Percentiles rank a stretch among this genome's conserved stretches.
These are phyloP conservation scores for Aradophagus sp. DNA, from an alignment of 1,140 invertebrate species.

Conservation along the genomic window DNA sequence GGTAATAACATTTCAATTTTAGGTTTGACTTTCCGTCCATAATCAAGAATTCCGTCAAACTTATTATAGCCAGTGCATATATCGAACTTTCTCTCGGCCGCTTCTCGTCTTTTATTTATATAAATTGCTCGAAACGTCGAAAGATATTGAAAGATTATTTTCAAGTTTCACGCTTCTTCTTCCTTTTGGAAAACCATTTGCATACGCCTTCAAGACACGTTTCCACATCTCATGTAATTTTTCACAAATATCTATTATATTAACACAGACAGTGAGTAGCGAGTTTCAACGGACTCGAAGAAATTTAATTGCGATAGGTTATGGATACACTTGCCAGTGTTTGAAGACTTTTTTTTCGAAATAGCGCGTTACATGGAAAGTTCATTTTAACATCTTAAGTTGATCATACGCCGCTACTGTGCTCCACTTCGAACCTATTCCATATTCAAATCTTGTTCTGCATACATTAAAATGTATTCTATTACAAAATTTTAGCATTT, in stretches of 20 bases:
- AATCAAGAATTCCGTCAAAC: slow-evolving; percentile 17
- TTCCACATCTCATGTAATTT: neutral
- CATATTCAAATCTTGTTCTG: slow-evolving; percentile 47
- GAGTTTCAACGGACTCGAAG: neutral
- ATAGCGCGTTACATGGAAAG: slow-evolving; percentile 29
- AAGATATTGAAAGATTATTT: slow-evolving; percentile 15
- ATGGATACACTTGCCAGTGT: slow-evolving; percentile 10
- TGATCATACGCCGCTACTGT: slow-evolving; percentile 32
- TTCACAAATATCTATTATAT: slow-evolving; percentile 1
- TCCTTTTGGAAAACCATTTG: slow-evolving; percentile 2
- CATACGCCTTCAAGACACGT: neutral
- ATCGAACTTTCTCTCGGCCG: slow-evolving; percentile 1
- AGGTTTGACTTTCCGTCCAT: no score
- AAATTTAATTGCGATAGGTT: slow-evolving; percentile 12
- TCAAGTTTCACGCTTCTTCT: neutral
- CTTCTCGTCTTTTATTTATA: slow-evolving; percentile 18
- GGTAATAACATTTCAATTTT: neutral
- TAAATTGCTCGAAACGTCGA: neutral
- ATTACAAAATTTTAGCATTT: slow-evolving; percentile 41
- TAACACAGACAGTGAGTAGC: neutral
- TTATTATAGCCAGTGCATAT: slow-evolving; percentile 1
- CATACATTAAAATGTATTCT: slow-evolving; percentile 42
- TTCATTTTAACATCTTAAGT: slow-evolving; percentile 50
- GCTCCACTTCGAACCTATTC: slow-evolving; percentile 43
- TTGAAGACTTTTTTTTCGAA: slow-evolving; percentile 22